These are phyloP conservation scores for Galaxias olidus DNA, from an alignment of 2,797 vertebrate species.

Conservation along the genomic window DNA sequence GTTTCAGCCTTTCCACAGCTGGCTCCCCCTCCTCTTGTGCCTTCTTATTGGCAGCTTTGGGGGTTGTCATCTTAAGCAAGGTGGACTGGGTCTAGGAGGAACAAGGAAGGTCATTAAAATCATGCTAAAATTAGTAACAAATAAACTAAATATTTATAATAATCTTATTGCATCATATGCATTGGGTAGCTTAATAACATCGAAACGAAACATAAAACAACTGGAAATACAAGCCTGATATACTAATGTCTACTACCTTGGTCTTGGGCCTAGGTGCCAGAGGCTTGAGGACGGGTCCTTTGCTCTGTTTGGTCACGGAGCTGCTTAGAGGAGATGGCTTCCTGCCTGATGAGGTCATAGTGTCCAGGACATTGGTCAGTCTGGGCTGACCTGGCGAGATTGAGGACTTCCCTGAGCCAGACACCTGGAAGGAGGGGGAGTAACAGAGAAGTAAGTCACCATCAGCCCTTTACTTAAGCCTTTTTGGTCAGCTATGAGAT, in stretches of 20 bases:
- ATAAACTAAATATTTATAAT: too few relatives aligned
- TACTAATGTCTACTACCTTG: too few relatives aligned
- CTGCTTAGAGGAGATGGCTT: slow-evolving; percentile 61
- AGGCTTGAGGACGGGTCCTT: slow-evolving; percentile 84
- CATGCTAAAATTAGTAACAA: too few relatives aligned
- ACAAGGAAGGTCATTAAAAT: background rate
- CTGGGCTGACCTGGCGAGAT: slow-evolving; percentile 60
- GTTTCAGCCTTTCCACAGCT: slow-evolving; percentile 39
- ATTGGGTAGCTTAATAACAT: too few relatives aligned
- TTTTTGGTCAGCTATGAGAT: too few relatives aligned
- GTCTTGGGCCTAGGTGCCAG: slow-evolving; percentile 82
- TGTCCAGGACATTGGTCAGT: slow-evolving; percentile 84
- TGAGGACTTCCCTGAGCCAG: slow-evolving; percentile 71
- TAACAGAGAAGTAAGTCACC: background rate
- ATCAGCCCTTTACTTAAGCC: background rate
- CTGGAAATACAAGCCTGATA: too few relatives aligned
- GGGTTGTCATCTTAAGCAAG: slow-evolving; percentile 80
- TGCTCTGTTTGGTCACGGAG: slow-evolving; percentile 68
- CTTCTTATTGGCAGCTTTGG: slow-evolving; percentile 67
- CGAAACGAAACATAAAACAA: too few relatives aligned
- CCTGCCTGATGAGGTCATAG: slow-evolving; percentile 79
- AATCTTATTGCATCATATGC: too few relatives aligned
- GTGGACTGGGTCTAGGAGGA: slow-evolving; percentile 77
- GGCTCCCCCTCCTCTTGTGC: slow-evolving; percentile 51
- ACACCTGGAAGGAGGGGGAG: slow-evolving; percentile 71